Conservation (phyloP, 2,888 invertebrate genomes). For the Mechanitis messenoides region DNA sequence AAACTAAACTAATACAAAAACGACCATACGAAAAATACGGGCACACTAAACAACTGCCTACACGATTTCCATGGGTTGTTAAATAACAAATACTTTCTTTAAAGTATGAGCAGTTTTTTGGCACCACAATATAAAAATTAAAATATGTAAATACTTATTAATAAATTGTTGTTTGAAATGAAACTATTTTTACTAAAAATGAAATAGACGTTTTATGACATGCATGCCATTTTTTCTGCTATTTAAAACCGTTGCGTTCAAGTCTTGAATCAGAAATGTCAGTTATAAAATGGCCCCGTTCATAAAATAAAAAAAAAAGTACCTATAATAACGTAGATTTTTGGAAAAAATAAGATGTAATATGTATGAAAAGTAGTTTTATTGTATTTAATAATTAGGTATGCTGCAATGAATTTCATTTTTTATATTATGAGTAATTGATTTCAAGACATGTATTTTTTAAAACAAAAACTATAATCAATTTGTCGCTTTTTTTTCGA, state of each 20-base stretch:
- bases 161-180: conserved; percentile 41
- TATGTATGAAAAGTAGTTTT: too few relatives aligned
- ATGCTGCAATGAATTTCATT: too few relatives aligned
- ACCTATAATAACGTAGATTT: too few relatives aligned
- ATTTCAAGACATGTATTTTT: too few relatives aligned
- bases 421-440: too few relatives aligned
- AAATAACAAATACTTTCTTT: conserved; percentile 36
- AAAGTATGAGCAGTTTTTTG: conserved; percentile 39
- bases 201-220: conserved; percentile 64
- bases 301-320: conserved; percentile 25
- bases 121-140: conserved; percentile 37
- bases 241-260: conserved; percentile 65
- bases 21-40: conserved; percentile 52
- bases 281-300: conserved; percentile 45
- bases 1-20: conserved; percentile 37
- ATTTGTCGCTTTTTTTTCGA: too few relatives aligned
- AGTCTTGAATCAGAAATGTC: conserved; percentile 36
- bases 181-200: conserved; percentile 53
- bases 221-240: conserved; percentile 65
- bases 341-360: too few relatives aligned
- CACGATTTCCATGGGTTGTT: conserved; percentile 52
- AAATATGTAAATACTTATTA: conserved; percentile 33
- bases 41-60: conserved; percentile 65
- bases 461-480: too few relatives aligned
- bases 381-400: too few relatives aligned